Percentiles rank a stretch among this genome's conserved stretches.
Conservation (phyloP, 2,888 invertebrate genomes). For the Dexiosoma caninum region DNA sequence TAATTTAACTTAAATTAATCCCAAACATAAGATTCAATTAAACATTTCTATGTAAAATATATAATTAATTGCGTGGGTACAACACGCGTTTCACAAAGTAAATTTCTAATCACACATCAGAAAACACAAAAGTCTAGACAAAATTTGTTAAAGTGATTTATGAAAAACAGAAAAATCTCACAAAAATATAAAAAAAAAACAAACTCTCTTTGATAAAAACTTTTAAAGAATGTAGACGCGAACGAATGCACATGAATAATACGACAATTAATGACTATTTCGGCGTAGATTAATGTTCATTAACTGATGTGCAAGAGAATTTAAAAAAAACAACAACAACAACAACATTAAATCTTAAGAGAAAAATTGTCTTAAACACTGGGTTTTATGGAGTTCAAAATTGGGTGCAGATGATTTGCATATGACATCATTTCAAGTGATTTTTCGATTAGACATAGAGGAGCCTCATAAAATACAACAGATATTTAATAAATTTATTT, state of each 20-base stretch:
- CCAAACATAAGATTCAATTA: slow-evolving; percentile 19
- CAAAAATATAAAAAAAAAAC: not conserved
- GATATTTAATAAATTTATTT: not conserved
- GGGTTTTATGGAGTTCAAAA: not conserved
- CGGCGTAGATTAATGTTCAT: slow-evolving; percentile 53
- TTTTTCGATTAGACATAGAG: slow-evolving; percentile 39
- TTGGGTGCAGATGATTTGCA: slow-evolving; percentile 41
- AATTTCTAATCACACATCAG: slow-evolving; percentile 29
- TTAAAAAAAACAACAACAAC: not conserved
- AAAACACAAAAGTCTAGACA: slow-evolving; percentile 34
- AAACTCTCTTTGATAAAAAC: not conserved
- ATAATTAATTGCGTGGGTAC: slow-evolving; percentile 44
- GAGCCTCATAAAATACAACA: slow-evolving; percentile 36
- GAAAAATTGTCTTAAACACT: slow-evolving; percentile 6
- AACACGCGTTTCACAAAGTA: slow-evolving; percentile 47
- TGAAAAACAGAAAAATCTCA: not conserved
- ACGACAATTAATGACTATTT: slow-evolving; percentile 20
- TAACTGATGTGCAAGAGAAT: slow-evolving; percentile 36
- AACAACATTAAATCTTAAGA: not conserved
- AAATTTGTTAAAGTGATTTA: not conserved
- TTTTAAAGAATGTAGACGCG: not conserved
- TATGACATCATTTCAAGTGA: slow-evolving; percentile 50
- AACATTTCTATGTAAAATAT: not conserved
- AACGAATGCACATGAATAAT: not conserved
- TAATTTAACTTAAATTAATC: not conserved